These are phyloP conservation scores for Lineus longissimus DNA, from an alignment of 1,140 invertebrate species.

Conservation along the genomic window DNA sequence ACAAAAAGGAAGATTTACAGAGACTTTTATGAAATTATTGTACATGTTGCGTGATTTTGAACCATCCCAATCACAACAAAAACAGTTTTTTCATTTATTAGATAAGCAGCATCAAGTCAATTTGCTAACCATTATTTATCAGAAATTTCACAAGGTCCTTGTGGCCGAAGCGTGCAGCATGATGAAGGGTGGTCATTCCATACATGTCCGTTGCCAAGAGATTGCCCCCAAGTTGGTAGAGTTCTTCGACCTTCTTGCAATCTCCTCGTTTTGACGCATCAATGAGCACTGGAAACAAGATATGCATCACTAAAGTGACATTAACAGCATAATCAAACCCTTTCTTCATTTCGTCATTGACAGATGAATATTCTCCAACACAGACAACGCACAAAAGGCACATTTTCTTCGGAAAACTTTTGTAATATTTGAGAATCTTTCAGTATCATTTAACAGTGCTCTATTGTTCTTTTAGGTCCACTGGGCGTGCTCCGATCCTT, in stretches of 20 bases:
- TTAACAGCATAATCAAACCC: not conserved
- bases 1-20: too few relatives aligned
- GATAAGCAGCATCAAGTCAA: too few relatives aligned
- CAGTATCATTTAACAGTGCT: too few relatives aligned
- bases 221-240: slow-evolving; percentile 78
- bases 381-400: not conserved
- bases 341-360: not conserved
- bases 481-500: too few relatives aligned
- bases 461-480: too few relatives aligned
- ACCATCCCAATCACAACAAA: too few relatives aligned
- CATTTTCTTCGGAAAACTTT: slow-evolving; percentile 6
- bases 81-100: too few relatives aligned
- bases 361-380: too few relatives aligned
- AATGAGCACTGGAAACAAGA: slow-evolving; percentile 59
- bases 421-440: too few relatives aligned
- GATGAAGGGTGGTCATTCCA: slow-evolving; percentile 86
- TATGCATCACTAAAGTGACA: not conserved
- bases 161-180: slow-evolving; percentile 79
- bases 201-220: slow-evolving; percentile 77
- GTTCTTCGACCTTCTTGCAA: slow-evolving; percentile 69
- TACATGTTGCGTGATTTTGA: too few relatives aligned
- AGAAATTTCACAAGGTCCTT: slow-evolving; percentile 87
- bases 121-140: slow-evolving; percentile 64
- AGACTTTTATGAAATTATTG: too few relatives aligned
- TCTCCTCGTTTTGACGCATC: slow-evolving; percentile 77